Conservation (phyloP, 2,797 vertebrate species). For the Aplochiton taeniatus region DNA sequence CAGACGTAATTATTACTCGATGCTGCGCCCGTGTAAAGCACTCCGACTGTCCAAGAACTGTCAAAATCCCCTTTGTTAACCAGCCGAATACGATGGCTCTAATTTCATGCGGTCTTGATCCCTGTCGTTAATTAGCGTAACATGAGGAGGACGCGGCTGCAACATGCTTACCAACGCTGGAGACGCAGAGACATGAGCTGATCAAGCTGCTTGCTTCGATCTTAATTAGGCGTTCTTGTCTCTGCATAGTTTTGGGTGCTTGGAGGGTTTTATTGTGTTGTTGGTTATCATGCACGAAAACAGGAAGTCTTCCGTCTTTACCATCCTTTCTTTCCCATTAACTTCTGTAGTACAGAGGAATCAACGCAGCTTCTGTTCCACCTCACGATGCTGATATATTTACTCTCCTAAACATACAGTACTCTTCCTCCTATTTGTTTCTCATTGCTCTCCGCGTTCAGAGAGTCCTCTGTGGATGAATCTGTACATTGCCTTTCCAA, state of each 20-base stretch:
- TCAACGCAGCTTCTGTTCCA: too few relatives aligned
- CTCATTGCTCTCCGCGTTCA: too few relatives aligned
- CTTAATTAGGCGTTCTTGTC: slow-evolving; percentile 78
- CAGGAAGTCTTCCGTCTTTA: slow-evolving; percentile 1
- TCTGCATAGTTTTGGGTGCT: slow-evolving; percentile 31
- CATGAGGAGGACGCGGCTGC: slow-evolving; percentile 81
- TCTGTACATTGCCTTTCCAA: too few relatives aligned
- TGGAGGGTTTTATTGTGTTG: slow-evolving; percentile 8
- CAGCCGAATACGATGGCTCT: slow-evolving; percentile 76
- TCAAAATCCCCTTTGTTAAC: slow-evolving; percentile 78
- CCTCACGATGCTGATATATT: too few relatives aligned
- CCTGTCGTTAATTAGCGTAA: slow-evolving; percentile 86
- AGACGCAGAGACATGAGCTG: slow-evolving; percentile 82
- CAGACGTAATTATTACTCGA: slow-evolving; percentile 71
- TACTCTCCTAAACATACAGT: too few relatives aligned
- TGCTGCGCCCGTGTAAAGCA: slow-evolving; percentile 47
- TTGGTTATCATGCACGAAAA: slow-evolving; percentile 7
- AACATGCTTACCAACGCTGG: slow-evolving; percentile 81
- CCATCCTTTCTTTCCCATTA: too few relatives aligned
- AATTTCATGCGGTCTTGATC: slow-evolving; percentile 86
- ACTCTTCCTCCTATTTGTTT: too few relatives aligned
- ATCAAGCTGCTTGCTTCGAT: slow-evolving; percentile 80
- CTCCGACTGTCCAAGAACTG: slow-evolving; percentile 78
- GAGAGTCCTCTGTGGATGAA: too few relatives aligned
- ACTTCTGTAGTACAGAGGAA: too few relatives aligned